Evolutionary conservation across 2,797 vertebrate genomes (phyloP).

Genomic region (Syngnathus acus): DNA sequence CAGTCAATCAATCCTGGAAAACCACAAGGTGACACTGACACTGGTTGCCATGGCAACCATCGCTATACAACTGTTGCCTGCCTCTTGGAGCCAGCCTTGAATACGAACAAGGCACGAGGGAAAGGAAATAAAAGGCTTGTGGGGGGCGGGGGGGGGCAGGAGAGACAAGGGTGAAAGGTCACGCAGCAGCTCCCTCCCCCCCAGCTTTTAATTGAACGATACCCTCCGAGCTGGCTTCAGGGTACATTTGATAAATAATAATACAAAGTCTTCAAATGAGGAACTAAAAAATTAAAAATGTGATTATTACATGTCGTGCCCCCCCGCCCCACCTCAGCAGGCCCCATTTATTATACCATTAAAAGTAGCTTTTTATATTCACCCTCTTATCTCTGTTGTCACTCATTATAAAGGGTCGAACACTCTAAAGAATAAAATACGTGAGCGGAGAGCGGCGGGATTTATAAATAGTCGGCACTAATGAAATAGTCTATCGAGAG

Average conservation of each 20-base stretch:
- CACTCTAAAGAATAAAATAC: conserved; percentile 34
- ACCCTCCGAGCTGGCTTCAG: conserved; percentile 32
- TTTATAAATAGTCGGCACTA: conserved; percentile 57
- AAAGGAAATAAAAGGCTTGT: conserved; percentile 28
- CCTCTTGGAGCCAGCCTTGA: conserved; percentile 43
- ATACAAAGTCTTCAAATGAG: conserved; percentile 22
- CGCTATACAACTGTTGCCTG: conserved; percentile 62
- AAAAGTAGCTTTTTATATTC: conserved; percentile 32
- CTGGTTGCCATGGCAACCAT: conserved; percentile 60
- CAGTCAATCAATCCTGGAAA: conserved; percentile 63
- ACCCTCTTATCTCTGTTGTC: conserved; percentile 19
- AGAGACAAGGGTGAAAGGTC: conserved; percentile 46
- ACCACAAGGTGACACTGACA: conserved; percentile 59
- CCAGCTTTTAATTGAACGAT: conserved; percentile 42
- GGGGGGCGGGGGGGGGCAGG: conserved; percentile 10
- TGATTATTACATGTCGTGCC: conserved; percentile 8
- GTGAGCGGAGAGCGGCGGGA: conserved; percentile 23
- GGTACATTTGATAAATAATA: conserved; percentile 22
- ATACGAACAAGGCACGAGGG: conserved; percentile 27
- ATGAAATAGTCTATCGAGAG: conserved; percentile 55
- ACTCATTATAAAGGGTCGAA: conserved; percentile 31
- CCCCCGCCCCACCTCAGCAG: neutral
- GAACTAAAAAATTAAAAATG: conserved; percentile 10
- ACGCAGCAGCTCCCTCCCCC: conserved; percentile 27
- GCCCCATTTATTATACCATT: conserved; percentile 27